phyloP scores from a whole-genome alignment of 2,797 vertebrate species.

The Ctenopoma multispine region DNA sequence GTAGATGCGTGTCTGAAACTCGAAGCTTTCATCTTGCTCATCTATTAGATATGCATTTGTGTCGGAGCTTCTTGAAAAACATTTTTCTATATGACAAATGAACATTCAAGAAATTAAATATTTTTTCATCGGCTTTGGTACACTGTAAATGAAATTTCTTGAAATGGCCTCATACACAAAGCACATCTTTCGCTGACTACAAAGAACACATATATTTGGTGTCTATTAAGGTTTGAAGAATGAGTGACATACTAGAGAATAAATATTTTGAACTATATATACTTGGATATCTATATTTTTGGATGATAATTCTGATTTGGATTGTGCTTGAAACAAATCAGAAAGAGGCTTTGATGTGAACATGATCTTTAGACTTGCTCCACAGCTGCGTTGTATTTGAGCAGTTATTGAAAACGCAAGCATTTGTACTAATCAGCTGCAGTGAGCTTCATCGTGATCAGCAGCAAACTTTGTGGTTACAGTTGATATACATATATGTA shows the following conservation, averaged over 20 bases:
- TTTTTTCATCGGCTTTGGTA: constrained; percentile 78
- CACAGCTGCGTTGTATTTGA: constrained; percentile 50
- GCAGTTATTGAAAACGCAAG: constrained; percentile 59
- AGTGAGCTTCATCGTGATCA: constrained; percentile 58
- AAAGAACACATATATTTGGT: constrained; percentile 71
- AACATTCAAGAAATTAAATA: constrained; percentile 65
- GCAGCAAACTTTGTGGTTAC: constrained; percentile 45
- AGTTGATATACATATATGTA: constrained; percentile 46
- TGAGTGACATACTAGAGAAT: constrained; percentile 71
- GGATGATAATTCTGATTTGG: constrained; percentile 75
- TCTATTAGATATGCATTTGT: constrained; percentile 65
- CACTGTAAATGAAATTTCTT: constrained; percentile 78
- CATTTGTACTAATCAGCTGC: constrained; percentile 69
- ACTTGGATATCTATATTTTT: constrained; percentile 80
- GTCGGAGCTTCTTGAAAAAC: constrained; percentile 57
- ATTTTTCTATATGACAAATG: constrained; percentile 55
- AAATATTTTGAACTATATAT: constrained; percentile 80
- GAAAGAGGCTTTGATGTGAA: constrained; percentile 70
- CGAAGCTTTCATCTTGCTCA: constrained; percentile 61
- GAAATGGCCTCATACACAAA: constrained; percentile 67
- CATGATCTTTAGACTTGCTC: constrained; percentile 55
- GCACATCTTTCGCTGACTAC: constrained; percentile 73
- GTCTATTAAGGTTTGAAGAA: constrained; percentile 72
- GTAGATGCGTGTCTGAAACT: constrained; percentile 42
- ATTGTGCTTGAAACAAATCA: constrained; percentile 71